Base-by-base conservation (phyloP, 1,140 invertebrate genomes). In the Zophobas morio region DNA sequence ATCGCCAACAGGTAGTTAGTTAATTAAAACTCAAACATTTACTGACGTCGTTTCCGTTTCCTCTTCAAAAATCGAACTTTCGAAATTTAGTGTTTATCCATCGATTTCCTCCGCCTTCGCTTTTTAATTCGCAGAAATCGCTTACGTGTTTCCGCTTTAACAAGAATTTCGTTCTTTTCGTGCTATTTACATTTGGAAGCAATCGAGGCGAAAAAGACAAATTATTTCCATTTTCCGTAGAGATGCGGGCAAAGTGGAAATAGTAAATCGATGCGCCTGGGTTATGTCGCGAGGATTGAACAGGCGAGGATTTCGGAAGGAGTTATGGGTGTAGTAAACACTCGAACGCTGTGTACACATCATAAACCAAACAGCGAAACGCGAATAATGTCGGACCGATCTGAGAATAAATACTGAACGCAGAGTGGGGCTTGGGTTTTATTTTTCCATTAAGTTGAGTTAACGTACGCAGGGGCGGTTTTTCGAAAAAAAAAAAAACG, bases 91-190 rank as follows among this genome's bases (percentile, higher is more conserved):
- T 51, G 49, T 51, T 51, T 51, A 20, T 51, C 2, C 49, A 51
- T 51, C 49, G 49, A 51, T 51, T 51, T 51, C 49, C 49, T 51
- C 49, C 49, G 49, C 49, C 49, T 51, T 20, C 49, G 49, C 2
- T 20, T 51, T 2, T 20, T n/a, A 51, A 51, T 51, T 51, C n/a
- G 6, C 20, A 20, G 4, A 51, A 6, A 20, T n/a, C 4, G 4
- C 49, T 20, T 4, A 51, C 49, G 4, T n/a, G n/a, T 51, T 20
- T 46, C 3, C 20, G 20, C 3, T 4, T 46, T 46, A 8, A 46
- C 6, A 8, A 8, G 49, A 2, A 51, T 51, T 51, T 20, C 20
- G 20, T 20, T 20, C 20, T 20, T 51, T 51, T 6, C 49, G 6
- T 20, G 49, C 4, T 51, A 51, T 51, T 51, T 51, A 51, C 49